phyloP scores from a whole-genome alignment of 1,140 invertebrate species.

The Plutomurus gul region DNA sequence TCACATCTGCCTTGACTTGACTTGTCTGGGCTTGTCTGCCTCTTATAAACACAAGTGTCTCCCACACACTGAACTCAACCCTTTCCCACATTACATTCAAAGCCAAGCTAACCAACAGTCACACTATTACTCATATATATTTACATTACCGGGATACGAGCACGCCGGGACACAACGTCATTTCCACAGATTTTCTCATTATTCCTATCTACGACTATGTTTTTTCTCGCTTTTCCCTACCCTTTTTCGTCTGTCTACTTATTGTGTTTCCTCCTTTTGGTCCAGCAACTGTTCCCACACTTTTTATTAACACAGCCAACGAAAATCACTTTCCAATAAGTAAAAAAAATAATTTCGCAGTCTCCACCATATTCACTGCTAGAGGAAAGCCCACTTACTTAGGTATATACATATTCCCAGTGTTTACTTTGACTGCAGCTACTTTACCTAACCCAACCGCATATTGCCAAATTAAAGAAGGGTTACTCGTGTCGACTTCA shows the following conservation, averaged over 20 bases:
- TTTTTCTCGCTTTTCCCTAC: neutral
- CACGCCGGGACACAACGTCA: too few species aligned
- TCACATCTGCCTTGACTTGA: conserved; percentile 14
- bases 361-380: neutral
- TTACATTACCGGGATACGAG: too few species aligned
- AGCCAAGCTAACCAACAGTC: neutral
- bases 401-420: too few species aligned
- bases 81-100: neutral
- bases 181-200: neutral
- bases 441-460: too few species aligned
- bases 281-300: conserved; percentile 32
- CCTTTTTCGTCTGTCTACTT: neutral
- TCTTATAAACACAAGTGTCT: conserved; percentile 27
- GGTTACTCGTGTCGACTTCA: too few species aligned
- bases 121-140: too few species aligned
- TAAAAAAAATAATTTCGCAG: neutral
- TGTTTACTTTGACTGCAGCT: too few species aligned
- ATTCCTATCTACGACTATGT: neutral
- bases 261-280: neutral
- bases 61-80: conserved; percentile 3
- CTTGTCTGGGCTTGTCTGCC: neutral
- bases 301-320: neutral
- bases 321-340: neutral
- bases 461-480: too few species aligned
- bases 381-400: neutral